phyloP scores from a whole-genome alignment of 2,797 vertebrate genomes.

The Ctenopoma multispine region DNA sequence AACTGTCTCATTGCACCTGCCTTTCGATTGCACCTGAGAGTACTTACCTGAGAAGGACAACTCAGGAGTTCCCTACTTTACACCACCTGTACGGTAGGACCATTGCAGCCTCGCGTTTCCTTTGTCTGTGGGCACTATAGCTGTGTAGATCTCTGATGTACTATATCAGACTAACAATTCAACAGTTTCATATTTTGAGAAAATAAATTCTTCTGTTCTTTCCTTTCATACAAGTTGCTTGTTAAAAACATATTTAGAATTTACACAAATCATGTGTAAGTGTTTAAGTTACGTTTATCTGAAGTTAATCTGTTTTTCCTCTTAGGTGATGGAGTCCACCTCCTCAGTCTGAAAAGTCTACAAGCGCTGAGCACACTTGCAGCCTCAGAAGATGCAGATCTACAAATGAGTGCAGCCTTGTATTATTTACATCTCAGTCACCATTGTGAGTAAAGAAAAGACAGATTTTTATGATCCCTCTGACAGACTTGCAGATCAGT shows the following conservation, averaged over 20 bases:
- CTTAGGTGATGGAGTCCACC: slow-evolving; percentile 79
- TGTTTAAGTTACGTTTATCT: not conserved
- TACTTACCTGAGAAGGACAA: slow-evolving; percentile 29
- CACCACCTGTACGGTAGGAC: slow-evolving; percentile 78
- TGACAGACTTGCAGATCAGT: not conserved
- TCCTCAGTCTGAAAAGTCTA: slow-evolving; percentile 71
- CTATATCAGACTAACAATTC: not conserved
- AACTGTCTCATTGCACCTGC: slow-evolving; percentile 77
- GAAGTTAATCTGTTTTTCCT: not conserved
- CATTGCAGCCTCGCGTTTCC: not conserved
- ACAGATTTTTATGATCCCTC: slow-evolving; percentile 19
- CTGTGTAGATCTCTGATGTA: not conserved
- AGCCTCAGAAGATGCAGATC: slow-evolving; percentile 79
- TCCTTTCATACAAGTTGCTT: not conserved
- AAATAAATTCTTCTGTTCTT: not conserved
- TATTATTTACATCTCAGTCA: slow-evolving; percentile 86
- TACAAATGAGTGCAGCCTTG: slow-evolving; percentile 84
- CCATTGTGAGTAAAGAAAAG: slow-evolving; percentile 78
- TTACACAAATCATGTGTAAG: not conserved
- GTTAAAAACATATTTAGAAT: not conserved
- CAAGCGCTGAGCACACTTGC: slow-evolving; percentile 80
- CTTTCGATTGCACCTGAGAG: slow-evolving; percentile 62
- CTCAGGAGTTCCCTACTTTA: slow-evolving; percentile 67
- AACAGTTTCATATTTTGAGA: not conserved
- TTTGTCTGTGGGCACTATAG: slow-evolving; percentile 13